Evolutionary conservation across 2,113 vertebrate species (phyloP).

Genomic region (Xiphorhynchus elegans): DNA sequence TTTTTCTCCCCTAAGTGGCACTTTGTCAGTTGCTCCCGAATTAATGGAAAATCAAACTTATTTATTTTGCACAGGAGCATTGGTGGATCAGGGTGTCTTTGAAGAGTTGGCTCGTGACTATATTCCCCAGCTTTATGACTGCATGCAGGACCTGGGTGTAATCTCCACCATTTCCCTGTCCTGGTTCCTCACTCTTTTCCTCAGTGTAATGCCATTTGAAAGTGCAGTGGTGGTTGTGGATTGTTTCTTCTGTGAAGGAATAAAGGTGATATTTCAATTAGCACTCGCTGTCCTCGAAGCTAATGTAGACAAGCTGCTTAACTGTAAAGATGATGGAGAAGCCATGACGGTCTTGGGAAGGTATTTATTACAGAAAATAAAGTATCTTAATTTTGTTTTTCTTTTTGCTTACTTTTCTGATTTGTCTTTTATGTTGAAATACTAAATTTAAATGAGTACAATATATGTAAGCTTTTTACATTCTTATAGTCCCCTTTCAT

Average conservation of each 20-base stretch:
- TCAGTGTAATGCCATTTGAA: constrained; percentile 98
- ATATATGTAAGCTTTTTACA: neutral
- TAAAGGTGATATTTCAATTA: constrained; percentile 98
- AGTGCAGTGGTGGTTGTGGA: constrained; percentile 97
- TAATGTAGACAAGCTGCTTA: constrained; percentile 92
- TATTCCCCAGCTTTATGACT: constrained; percentile 96
- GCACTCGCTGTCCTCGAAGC: constrained; percentile 94
- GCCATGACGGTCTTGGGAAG: constrained; percentile 98
- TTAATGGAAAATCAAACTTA: neutral
- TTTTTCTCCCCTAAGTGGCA: neutral
- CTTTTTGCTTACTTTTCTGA: neutral
- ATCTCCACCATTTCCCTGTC: constrained; percentile 98
- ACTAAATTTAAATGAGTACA: neutral
- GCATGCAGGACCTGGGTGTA: constrained; percentile 97
- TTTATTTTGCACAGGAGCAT: constrained; percentile 80
- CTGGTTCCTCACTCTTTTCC: constrained; percentile 98
- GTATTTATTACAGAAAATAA: constrained; percentile 68
- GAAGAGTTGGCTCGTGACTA: constrained; percentile 94
- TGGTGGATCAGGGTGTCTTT: constrained; percentile 98
- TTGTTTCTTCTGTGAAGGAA: constrained; percentile 99
- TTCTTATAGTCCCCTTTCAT: neutral
- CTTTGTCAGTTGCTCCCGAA: neutral
- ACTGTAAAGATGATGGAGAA: constrained; percentile 98
- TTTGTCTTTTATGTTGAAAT: neutral
- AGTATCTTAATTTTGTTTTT: neutral